Evolutionary conservation across 2,113 vertebrate species (phyloP).

Genomic region (Todiramphus chloris): DNA sequence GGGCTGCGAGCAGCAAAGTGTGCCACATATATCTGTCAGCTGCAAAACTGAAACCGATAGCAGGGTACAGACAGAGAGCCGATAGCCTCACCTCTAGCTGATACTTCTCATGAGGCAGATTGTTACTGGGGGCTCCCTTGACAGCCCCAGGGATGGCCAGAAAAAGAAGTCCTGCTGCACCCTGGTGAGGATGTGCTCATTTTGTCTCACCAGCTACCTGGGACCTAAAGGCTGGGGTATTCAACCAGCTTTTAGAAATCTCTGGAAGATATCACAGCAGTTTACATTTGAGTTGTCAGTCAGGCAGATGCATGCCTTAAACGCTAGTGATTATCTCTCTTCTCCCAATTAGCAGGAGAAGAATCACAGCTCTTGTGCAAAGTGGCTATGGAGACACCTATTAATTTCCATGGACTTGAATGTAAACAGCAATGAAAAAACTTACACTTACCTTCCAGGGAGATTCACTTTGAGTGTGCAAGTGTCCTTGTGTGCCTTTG

Average conservation of each 20-base stretch:
- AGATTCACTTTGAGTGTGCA: rapidly evolving
- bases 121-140: neutral
- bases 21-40: neutral
- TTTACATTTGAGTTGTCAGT: slow-evolving; percentile 9
- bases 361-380: slow-evolving; percentile 14
- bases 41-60: neutral
- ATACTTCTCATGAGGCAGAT: neutral
- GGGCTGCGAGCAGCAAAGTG: neutral
- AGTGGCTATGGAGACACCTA: neutral
- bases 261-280: neutral
- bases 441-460: neutral
- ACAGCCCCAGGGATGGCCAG: neutral
- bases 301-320: slow-evolving; percentile 14
- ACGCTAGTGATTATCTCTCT: slow-evolving; percentile 23
- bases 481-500: neutral
- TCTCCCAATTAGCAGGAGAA: neutral
- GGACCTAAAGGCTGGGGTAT: neutral
- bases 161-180: neutral
- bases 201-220: neutral
- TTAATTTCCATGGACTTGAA: slow-evolving; percentile 25
- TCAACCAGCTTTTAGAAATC: neutral
- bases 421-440: slow-evolving; percentile 35
- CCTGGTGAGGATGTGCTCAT: neutral
- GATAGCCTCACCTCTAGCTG: slow-evolving; percentile 1
- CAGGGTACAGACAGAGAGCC: neutral